Base-by-base conservation (phyloP, 2,113 vertebrate species). In the Etheostoma spectabile region DNA sequence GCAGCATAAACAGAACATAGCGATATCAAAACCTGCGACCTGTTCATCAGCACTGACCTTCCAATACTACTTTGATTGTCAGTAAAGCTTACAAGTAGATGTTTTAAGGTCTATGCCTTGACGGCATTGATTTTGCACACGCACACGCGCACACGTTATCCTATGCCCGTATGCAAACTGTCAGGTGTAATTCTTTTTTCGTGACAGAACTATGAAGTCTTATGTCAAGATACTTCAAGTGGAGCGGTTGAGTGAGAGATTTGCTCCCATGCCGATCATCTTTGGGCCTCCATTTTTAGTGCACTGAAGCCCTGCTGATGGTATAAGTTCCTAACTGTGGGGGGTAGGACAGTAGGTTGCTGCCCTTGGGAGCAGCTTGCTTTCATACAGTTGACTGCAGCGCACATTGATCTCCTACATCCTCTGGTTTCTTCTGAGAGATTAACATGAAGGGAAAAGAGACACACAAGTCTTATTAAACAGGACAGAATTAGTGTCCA, bases 281-380 rank as follows among this genome's bases (percentile, higher is more conserved):
- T 91, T 86, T 71, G 71, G 86, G 81, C 68, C 64, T 91, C 46
- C 84, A 68, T 91, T 89, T 90, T 82, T 91, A 87, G 86, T 87
- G 83, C 83, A 88, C 90, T 93, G 83, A 80, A 67, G 68, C 49
- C 70, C 72, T 77, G 81, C 86, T 92, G 91, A 91, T 93, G 81
- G 75, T 83, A 51, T 82, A 77, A 89, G 86, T 90, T 88, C 78
- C 68, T 82, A 72, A 71, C 86, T 70, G 73, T 42, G 22, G 79
- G 85, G 79, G 81, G 79, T 33, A 72, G 64, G 77, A 80, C 76
- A 61, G 77, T 59, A 62, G 63, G 77, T 70, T 81, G 60, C 76
- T 84, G 87, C 88, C 66, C 73, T 61, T 77, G 83, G 84, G 79
- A 78, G 48, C 38, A 2, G 30, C 42, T 56, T 45, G 72, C 79